Base-by-base conservation (phyloP, 1,140 invertebrate species). In the Notospermus geniculatus region DNA sequence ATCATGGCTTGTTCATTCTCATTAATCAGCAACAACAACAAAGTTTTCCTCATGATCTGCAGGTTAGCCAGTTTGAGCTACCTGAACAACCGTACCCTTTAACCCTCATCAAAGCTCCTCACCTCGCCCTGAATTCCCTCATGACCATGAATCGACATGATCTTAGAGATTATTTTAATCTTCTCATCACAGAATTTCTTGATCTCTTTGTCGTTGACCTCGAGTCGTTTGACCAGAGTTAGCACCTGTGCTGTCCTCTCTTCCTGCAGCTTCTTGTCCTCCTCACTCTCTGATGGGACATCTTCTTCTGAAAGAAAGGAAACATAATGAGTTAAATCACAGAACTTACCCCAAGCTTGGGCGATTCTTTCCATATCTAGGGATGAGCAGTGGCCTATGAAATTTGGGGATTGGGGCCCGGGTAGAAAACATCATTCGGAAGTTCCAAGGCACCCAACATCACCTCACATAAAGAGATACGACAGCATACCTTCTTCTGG, bases 101-200 rank as follows among this genome's bases (percentile, higher is more conserved):
- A 57, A 19, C 1, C 15, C 54, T 57, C 22, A 58, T 36, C 30
- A 58, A 27, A 27, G 23, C 25, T 68, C 67, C 15, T 68, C 60
- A 39, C 57, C 54, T 17, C 61, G 32, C 32, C 32, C 32, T 36
- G 32, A 36, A 36, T 36, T 36, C 32, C 32, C 15, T 36, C 32
- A 36, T 36, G 32, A 30, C 66, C 57, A 68, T 71, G 74, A 4
- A 80, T 85, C 57, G 89, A 89, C 39, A 93, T 82, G 56, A 94
- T 83, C 68, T 88, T 88, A 71, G 89, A 83, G 72, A 95, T 90
- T 41, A 95, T 75, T 59, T 87, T 86, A 82, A 95, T 90, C 77
- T 95, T 95, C 68, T 94, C 91, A 79, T 95, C 92, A 25, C 95
- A 84, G 27, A 93, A 79, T 28, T 88, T 77, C 5, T 91, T 91